Conservation (phyloP, 2,888 invertebrate genomes). For the Tridacna gigas region DNA sequence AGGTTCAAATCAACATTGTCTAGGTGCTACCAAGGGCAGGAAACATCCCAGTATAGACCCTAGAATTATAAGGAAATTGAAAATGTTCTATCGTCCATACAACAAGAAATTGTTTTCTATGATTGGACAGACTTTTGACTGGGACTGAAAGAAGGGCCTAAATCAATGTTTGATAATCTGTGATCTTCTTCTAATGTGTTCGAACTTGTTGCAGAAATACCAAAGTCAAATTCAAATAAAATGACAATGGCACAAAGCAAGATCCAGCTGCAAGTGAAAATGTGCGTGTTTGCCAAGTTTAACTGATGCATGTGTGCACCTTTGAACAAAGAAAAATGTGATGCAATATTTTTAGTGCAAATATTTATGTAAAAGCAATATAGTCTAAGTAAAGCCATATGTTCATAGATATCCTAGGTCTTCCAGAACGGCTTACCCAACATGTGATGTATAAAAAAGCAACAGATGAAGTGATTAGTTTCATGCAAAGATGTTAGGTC, state of each 20-base stretch:
- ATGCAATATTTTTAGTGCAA: slow-evolving; percentile 20
- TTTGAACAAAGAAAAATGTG: background rate
- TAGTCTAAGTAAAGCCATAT: slow-evolving; percentile 1
- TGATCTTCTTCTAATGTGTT: slow-evolving; percentile 19
- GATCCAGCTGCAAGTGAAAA: too few species aligned
- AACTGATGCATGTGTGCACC: background rate
- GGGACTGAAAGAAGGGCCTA: slow-evolving; percentile 86
- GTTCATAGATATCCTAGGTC: too few species aligned
- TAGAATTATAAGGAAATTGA: slow-evolving; percentile 85
- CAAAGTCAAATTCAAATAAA: too few species aligned
- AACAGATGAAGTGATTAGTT: too few species aligned
- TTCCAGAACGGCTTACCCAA: too few species aligned
- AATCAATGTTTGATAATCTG: slow-evolving; percentile 14
- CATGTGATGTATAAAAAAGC: too few species aligned
- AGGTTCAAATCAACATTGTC: slow-evolving; percentile 89
- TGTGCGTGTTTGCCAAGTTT: too few species aligned
- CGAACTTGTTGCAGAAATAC: background rate
- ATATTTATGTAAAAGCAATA: slow-evolving; percentile 9
- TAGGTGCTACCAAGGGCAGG: slow-evolving; percentile 94
- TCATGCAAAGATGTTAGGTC: too few species aligned
- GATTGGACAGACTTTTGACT: slow-evolving; percentile 95
- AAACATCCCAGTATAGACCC: slow-evolving; percentile 95
- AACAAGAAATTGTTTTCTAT: slow-evolving; percentile 88
- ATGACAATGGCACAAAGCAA: too few species aligned
- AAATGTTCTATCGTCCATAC: slow-evolving; percentile 81